These are phyloP conservation scores for Columba guinea DNA, from an alignment of 2,797 vertebrate genomes.

Conservation along the genomic window DNA sequence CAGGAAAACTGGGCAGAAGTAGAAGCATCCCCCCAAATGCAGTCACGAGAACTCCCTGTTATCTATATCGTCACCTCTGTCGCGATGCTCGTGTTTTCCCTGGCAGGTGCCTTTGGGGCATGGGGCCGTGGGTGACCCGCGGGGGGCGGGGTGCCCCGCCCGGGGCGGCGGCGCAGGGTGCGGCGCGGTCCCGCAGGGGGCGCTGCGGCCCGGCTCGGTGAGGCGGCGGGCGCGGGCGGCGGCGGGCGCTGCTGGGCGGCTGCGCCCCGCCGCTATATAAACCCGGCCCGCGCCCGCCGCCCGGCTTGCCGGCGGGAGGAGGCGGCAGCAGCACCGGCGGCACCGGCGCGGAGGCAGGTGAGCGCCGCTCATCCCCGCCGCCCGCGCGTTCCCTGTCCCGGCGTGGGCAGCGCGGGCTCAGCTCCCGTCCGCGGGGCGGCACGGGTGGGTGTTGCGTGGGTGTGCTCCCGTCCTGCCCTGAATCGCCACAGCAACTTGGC, in stretches of 20 bases:
- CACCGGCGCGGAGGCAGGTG: background rate
- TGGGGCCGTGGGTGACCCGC: accelerated
- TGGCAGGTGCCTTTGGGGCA: background rate
- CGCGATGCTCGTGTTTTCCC: accelerated
- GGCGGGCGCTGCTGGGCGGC: background rate
- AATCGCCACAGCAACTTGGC: background rate
- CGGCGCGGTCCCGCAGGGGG: background rate
- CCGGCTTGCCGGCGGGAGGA: background rate
- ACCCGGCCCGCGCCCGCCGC: background rate
- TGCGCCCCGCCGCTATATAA: slow-evolving; percentile 5
- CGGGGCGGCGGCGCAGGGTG: background rate
- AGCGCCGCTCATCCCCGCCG: background rate
- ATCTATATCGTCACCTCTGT: accelerated
- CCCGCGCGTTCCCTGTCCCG: background rate
- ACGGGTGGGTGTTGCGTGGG: no score
- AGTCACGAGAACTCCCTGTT: background rate
- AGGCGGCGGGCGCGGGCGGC: background rate
- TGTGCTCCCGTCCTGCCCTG: no score
- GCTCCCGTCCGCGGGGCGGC: background rate
- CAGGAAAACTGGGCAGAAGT: background rate
- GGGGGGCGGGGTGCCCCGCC: background rate
- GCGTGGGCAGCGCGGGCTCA: background rate
- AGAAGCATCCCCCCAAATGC: accelerated
- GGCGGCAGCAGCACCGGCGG: background rate
- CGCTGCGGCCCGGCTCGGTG: background rate